Base-by-base conservation (phyloP, 2,888 invertebrate genomes). In the Hirtodrosophila cameraria region DNA sequence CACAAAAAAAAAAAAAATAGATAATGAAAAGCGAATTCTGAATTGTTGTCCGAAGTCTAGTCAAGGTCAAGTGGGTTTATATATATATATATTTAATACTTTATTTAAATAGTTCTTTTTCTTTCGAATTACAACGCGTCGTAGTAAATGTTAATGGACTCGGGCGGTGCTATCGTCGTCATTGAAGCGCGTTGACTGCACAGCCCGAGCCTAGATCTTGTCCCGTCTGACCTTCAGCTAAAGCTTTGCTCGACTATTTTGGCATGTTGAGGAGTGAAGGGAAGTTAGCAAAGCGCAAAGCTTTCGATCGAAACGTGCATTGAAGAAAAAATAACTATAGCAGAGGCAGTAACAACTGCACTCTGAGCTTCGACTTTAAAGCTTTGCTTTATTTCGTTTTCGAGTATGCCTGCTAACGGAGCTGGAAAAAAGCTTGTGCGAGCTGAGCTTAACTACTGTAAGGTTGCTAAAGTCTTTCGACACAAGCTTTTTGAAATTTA, bases 171-270 rank as follows among this genome's bases (percentile, higher is more conserved):
- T 61, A 59, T 69, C 58, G 64, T 86, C 63, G 76, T 83, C 86
- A 86, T 73, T 86, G 58, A 81, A 62, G 73, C 80, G 80, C 76
- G 79, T 43, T 50, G 69, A 86, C 86, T 86, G 61, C 59, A 11
- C 25, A n/a, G 38, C 36, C 48, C 30, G 38, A 41, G 38, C 33
- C 54, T 41, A 45, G 48, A 55, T 74, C 65, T 54, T 67, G 76
- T 80, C 73, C 84, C 76, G 60, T 57, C 84, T 86, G 80, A 80
- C 84, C 80, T 80, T 80, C 84, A 73, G 42, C 12, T 15, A 43
- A 31, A 79, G 83, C 83, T 82, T 61, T 43, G 25, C 13, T 1
- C 39, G 23, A 43, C 55, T 49, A 5, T 23, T 23, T 6, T 7
- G 13, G 2, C 5, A 27, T 3, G 28, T n/a, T 13, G 3, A 13